phyloP scores from a whole-genome alignment of 2,113 vertebrate species.

The Abramis brama region DNA sequence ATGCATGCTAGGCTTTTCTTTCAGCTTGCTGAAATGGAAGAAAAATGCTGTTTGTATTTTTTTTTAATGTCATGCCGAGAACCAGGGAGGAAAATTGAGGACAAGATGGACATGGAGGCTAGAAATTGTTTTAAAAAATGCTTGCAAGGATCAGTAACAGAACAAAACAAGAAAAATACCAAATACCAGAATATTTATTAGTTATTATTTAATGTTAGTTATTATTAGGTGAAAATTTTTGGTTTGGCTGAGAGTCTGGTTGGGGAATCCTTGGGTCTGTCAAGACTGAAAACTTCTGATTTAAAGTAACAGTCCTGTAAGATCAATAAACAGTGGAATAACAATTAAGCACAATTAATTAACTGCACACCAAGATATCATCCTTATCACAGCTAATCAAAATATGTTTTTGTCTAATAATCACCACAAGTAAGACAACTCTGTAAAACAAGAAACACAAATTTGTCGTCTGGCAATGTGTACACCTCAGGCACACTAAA shows the following conservation, averaged over 20 bases:
- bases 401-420: background rate
- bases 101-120: background rate
- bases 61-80: conserved; percentile 3
- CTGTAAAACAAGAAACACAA: conserved; percentile 67
- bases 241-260: background rate
- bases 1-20: background rate
- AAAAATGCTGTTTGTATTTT: background rate
- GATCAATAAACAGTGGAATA: background rate
- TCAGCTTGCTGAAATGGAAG: background rate
- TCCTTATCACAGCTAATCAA: background rate
- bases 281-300: background rate
- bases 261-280: background rate
- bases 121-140: background rate
- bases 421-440: conserved; percentile 58
- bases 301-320: background rate
- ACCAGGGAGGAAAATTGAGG: background rate
- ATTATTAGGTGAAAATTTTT: background rate
- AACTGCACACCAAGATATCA: background rate
- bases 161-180: too few species aligned
- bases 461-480: conserved; percentile 69
- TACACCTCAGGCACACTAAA: conserved; percentile 65
- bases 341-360: background rate
- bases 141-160: background rate
- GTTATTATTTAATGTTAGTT: background rate
- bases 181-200: too few species aligned